Conservation (phyloP, 1,140 invertebrate species). For the Heterodera schachtii region DNA sequence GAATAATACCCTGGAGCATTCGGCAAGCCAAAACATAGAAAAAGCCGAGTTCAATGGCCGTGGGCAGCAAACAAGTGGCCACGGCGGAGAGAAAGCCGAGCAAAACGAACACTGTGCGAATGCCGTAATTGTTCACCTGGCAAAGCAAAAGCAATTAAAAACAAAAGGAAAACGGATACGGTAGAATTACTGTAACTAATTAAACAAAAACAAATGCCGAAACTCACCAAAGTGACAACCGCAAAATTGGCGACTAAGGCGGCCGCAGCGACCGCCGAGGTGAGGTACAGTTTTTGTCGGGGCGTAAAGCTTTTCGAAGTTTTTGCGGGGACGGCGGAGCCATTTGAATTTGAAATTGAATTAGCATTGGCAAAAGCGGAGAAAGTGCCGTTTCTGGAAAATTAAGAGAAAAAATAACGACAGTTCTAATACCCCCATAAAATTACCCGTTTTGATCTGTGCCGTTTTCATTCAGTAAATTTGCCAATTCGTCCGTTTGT, state of each 20-base stretch:
- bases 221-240: slow-evolving; percentile 46
- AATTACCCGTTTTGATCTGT: slow-evolving; percentile 2
- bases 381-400: not conserved
- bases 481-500: not conserved
- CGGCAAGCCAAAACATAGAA: slow-evolving; percentile 50
- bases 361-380: not conserved
- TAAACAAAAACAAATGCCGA: slow-evolving; percentile 9
- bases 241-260: slow-evolving; percentile 54
- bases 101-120: slow-evolving; percentile 45
- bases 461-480: not conserved
- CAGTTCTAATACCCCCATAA: not conserved
- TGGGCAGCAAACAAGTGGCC: slow-evolving; percentile 42
- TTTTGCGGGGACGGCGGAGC: slow-evolving; percentile 14
- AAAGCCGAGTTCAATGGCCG: slow-evolving; percentile 46
- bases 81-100: slow-evolving; percentile 49
- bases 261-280: slow-evolving; percentile 49
- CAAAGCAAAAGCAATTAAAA: slow-evolving; percentile 3
- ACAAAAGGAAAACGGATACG: not conserved
- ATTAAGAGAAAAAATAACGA: not conserved
- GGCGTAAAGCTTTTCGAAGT: slow-evolving; percentile 34
- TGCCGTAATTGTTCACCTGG: slow-evolving; percentile 55
- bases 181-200: not conserved
- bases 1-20: slow-evolving; percentile 47
- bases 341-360: not conserved
- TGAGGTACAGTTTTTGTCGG: slow-evolving; percentile 38